Conservation (phyloP, 2,888 invertebrate genomes). For the Petrolisthes cinctipes region DNA sequence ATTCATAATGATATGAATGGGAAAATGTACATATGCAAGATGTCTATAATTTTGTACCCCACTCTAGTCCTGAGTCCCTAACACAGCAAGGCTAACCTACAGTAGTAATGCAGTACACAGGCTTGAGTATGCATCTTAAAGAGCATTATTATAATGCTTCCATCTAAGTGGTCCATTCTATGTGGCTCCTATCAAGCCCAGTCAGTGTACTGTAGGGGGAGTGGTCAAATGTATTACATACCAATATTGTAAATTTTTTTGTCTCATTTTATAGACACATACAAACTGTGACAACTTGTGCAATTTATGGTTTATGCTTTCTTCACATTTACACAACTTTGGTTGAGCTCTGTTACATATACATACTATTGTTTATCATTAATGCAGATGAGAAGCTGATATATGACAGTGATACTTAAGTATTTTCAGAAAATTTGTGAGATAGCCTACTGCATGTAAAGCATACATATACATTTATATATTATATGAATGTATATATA, state of each 20-base stretch:
- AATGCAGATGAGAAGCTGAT: background rate
- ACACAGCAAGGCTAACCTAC: conserved; percentile 62
- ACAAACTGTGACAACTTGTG: background rate
- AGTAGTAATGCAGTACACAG: conserved; percentile 57
- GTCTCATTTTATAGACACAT: background rate
- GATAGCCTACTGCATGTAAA: background rate
- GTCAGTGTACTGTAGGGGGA: conserved; percentile 50
- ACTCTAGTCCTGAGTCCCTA: conserved; percentile 57
- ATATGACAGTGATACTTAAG: background rate
- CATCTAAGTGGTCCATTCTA: conserved; percentile 58
- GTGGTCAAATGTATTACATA: conserved; percentile 29
- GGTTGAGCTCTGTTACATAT: conserved; percentile 10
- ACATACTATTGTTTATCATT: background rate
- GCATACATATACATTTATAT: background rate
- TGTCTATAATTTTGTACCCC: conserved; percentile 25
- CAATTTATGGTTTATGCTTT: background rate
- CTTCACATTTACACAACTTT: conserved; percentile 2
- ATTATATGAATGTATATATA: background rate
- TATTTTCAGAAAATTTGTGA: background rate
- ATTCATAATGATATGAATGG: background rate
- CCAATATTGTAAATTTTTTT: conserved; percentile 19
- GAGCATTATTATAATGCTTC: conserved; percentile 48
- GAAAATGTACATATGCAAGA: conserved; percentile 17
- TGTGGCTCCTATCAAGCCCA: conserved; percentile 57
- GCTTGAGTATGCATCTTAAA: conserved; percentile 49